phyloP scores from a whole-genome alignment of 2,113 vertebrate species.

The Psittacara wagleri region DNA sequence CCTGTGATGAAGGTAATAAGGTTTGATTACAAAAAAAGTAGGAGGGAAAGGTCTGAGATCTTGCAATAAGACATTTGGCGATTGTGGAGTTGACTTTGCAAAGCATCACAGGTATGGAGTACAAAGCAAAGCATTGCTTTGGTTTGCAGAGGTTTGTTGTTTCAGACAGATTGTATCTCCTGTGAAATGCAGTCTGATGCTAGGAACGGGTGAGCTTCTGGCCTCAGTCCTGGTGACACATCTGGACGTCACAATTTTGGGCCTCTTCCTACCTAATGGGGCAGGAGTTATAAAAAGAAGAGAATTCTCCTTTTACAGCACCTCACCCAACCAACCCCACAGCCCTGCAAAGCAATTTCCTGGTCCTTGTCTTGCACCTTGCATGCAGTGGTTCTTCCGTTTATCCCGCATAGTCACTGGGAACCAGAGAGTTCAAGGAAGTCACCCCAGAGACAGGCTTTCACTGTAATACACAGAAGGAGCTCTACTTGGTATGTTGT shows the following conservation, averaged over 20 bases:
- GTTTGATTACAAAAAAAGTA: not conserved
- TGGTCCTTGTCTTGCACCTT: not conserved
- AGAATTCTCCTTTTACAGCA: not conserved
- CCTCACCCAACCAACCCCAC: rapidly evolving
- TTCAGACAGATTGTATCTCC: slow-evolving; percentile 22
- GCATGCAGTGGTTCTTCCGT: not conserved
- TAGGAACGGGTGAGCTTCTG: not conserved
- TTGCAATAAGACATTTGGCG: not conserved
- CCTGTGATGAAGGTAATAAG: not conserved
- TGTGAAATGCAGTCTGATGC: slow-evolving; percentile 13
- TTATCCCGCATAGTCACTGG: not conserved
- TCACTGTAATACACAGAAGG: not conserved
- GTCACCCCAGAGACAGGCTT: not conserved
- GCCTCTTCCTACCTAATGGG: not conserved
- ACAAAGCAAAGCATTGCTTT: not conserved
- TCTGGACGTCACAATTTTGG: not conserved
- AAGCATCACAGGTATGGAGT: not conserved
- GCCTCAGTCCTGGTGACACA: slow-evolving; percentile 11
- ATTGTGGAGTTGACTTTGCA: not conserved
- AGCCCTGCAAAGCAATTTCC: not conserved
- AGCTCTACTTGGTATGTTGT: not conserved
- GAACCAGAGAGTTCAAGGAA: not conserved
- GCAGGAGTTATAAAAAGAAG: not conserved
- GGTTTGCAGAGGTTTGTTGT: slow-evolving; percentile 21
- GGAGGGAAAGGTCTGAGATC: not conserved